Evolutionary conservation across 2,113 vertebrate species (phyloP).

Genomic region (Tor tambroides): DNA sequence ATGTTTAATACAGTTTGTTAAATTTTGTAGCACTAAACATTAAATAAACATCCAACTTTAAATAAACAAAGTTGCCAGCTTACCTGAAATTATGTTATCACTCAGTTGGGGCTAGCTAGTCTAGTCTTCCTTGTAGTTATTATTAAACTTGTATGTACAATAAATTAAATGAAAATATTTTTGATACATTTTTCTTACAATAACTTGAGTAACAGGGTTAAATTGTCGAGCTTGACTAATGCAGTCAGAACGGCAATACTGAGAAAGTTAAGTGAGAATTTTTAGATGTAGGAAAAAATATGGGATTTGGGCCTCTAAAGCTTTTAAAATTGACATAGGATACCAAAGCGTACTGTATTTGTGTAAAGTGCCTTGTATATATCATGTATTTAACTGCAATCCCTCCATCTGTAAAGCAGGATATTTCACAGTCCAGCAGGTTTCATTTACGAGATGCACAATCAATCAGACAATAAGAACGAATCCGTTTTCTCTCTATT

Average conservation of each 20-base stretch:
- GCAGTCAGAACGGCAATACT: not conserved
- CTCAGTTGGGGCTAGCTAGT: not conserved
- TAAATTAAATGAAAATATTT: not conserved
- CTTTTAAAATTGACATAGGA: not conserved
- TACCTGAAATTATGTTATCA: not conserved
- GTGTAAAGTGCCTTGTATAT: not conserved
- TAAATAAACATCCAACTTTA: not conserved
- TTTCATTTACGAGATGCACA: slow-evolving; percentile 15
- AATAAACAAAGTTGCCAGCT: not conserved
- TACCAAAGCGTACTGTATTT: not conserved
- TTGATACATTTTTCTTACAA: not conserved
- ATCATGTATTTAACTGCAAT: slow-evolving; percentile 5
- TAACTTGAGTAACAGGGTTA: not conserved
- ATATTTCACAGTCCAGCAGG: slow-evolving; percentile 24
- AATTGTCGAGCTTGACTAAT: not conserved
- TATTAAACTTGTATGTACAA: not conserved
- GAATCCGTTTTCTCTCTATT: slow-evolving; percentile 32
- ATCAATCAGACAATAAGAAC: slow-evolving; percentile 36
- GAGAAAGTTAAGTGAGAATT: not conserved
- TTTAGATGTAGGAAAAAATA: not conserved
- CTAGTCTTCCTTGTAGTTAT: not conserved
- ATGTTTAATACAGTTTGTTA: not conserved
- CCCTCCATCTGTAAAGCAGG: slow-evolving; percentile 18
- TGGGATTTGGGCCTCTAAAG: not conserved
- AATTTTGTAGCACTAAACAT: not conserved